Evolutionary conservation across 2,797 vertebrate species (phyloP).

Genomic region (Limnodromus scolopaceus): DNA sequence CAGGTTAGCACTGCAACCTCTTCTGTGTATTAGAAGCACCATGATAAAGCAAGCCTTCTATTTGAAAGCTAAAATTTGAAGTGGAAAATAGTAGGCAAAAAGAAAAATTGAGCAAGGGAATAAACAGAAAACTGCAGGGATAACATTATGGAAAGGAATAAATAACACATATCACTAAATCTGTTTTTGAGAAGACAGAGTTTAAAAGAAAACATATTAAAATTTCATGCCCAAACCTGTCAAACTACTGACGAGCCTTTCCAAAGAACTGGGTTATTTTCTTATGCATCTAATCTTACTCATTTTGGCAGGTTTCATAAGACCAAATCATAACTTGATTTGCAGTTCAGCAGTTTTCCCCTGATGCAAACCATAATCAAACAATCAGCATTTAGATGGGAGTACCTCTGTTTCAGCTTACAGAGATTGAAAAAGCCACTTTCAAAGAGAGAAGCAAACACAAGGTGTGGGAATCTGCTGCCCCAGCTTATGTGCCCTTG

Average conservation of each 20-base stretch:
- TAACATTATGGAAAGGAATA: not conserved
- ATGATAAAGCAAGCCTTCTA: not conserved
- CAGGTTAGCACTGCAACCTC: not conserved
- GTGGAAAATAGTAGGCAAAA: conserved; percentile 25
- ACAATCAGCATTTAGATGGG: not conserved
- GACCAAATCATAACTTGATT: conserved; percentile 13
- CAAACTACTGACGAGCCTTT: conserved; percentile 8
- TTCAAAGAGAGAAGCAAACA: not conserved
- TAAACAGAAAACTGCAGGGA: conserved; percentile 10
- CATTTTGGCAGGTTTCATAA: conserved; percentile 39
- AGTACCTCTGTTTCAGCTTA: not conserved
- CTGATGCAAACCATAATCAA: not conserved
- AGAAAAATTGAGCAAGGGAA: conserved; percentile 27
- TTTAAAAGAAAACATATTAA: conserved; percentile 61
- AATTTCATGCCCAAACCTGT: conserved; percentile 57
- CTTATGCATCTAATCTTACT: conserved; percentile 22
- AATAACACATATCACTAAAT: not conserved
- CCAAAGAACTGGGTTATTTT: conserved; percentile 45
- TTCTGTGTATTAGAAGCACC: not conserved
- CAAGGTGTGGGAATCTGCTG: not conserved
- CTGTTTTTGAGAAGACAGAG: conserved; percentile 11
- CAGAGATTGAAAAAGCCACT: not conserved
- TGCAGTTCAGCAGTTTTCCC: conserved; percentile 46
- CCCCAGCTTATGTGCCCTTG: not conserved
- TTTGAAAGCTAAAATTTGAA: conserved; percentile 36